phyloP scores from a whole-genome alignment of 2,113 vertebrate genomes.

The Lepisosteus osseus region DNA sequence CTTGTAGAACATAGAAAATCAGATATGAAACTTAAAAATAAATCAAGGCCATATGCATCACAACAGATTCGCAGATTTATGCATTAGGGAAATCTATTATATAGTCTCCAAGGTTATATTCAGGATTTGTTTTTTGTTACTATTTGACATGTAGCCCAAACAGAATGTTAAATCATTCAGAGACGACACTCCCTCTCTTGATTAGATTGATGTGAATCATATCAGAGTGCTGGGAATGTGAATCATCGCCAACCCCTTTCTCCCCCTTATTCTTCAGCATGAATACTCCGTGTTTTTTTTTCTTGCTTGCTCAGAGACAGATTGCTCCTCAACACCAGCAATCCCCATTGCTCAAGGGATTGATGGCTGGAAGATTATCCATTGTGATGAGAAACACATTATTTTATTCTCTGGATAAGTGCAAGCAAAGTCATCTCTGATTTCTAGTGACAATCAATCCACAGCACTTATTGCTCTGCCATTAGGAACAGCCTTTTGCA shows the following conservation, averaged over 20 bases:
- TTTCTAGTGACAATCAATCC: constrained; percentile 39
- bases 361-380: constrained; percentile 36
- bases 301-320: constrained; percentile 15
- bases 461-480: constrained; percentile 25
- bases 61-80: neutral
- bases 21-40: neutral
- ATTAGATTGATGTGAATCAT: constrained; percentile 14
- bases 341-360: constrained; percentile 21
- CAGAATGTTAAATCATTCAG: constrained; percentile 8
- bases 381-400: constrained; percentile 43
- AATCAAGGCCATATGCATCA: neutral
- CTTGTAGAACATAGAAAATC: too few species aligned
- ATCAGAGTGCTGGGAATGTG: neutral
- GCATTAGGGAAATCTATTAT: neutral
- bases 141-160: constrained; percentile 1
- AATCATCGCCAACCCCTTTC: neutral
- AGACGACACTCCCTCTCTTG: neutral
- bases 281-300: neutral
- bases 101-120: neutral
- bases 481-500: constrained; percentile 23
- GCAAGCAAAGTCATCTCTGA: constrained; percentile 38
- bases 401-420: constrained; percentile 39
- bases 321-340: constrained; percentile 17
- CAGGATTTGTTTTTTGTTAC: neutral
- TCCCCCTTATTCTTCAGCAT: neutral